Conservation (phyloP, 2,113 vertebrate genomes). For the Xiphophorus couchianus region DNA sequence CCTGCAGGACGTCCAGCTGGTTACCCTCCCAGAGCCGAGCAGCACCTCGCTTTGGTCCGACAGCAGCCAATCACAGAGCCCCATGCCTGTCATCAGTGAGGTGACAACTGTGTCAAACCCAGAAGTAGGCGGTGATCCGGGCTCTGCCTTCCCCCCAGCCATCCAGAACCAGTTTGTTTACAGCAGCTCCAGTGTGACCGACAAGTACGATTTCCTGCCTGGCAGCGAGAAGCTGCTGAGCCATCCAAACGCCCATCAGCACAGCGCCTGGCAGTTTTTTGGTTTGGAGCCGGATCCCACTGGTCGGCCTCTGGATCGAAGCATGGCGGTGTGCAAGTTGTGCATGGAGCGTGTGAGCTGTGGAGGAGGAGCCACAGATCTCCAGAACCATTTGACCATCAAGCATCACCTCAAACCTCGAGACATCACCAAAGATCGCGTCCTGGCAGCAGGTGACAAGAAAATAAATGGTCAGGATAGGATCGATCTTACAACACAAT, state of each 20-base stretch:
- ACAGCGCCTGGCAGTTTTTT: constrained; percentile 74
- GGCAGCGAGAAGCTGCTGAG: constrained; percentile 67
- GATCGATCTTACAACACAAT: too few relatives aligned
- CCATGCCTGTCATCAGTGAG: constrained; percentile 64
- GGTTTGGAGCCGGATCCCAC: constrained; percentile 72
- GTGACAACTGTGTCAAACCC: constrained; percentile 51
- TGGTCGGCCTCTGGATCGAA: constrained; percentile 76
- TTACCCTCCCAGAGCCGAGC: constrained; percentile 64
- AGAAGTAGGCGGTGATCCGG: constrained; percentile 26
- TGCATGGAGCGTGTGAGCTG: constrained; percentile 75
- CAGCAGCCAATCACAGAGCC: constrained; percentile 62
- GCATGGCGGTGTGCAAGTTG: constrained; percentile 77
- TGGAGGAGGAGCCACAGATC: constrained; percentile 66
- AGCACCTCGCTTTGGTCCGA: constrained; percentile 60
- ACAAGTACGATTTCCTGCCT: constrained; percentile 62
- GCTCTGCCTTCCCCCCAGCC: constrained; percentile 20
- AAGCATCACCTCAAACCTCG: constrained; percentile 73
- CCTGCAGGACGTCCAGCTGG: constrained; percentile 78
- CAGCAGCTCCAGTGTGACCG: background rate
- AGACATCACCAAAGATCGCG: constrained; percentile 34
- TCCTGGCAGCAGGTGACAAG: constrained; percentile 39
- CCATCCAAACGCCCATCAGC: constrained; percentile 45
- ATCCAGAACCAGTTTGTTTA: constrained; percentile 21
- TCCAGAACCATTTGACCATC: constrained; percentile 74
- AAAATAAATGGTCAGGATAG: background rate